Conservation (phyloP, 2,888 invertebrate species). For the Heliconius aoede region DNA sequence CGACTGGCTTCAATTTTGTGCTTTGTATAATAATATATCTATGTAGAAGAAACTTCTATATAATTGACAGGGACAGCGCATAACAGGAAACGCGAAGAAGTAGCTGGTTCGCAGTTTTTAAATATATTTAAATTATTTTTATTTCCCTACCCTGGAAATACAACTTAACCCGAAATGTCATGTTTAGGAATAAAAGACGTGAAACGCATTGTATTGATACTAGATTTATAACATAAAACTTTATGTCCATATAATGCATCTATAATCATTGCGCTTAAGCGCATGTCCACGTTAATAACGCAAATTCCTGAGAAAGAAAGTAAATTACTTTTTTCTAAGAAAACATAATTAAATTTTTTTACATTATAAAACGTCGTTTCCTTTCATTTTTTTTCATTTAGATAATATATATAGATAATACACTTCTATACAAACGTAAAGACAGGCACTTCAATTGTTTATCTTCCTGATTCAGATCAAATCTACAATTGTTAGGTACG, state of each 20-base stretch:
- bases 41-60: too few relatives aligned
- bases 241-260: too few relatives aligned
- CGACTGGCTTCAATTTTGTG: too few relatives aligned
- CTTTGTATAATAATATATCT: too few relatives aligned
- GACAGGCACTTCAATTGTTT: constrained; percentile 21
- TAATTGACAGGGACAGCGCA: too few relatives aligned
- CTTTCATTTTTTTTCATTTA: constrained; percentile 12
- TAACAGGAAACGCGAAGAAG: too few relatives aligned
- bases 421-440: constrained; percentile 19
- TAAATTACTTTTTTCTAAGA: background rate
- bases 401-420: constrained; percentile 23
- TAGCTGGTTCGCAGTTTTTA: too few relatives aligned
- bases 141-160: too few relatives aligned
- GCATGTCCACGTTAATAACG: background rate
- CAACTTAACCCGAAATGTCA: too few relatives aligned
- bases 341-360: background rate
- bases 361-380: background rate
- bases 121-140: too few relatives aligned
- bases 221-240: background rate
- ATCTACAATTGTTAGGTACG: constrained; percentile 40
- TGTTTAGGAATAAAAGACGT: background rate
- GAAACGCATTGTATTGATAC: background rate
- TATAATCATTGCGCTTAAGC: background rate
- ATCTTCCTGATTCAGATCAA: constrained; percentile 21
- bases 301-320: background rate